phyloP scores from a whole-genome alignment of 2,797 vertebrate genomes.

The Podarcis siculus region DNA sequence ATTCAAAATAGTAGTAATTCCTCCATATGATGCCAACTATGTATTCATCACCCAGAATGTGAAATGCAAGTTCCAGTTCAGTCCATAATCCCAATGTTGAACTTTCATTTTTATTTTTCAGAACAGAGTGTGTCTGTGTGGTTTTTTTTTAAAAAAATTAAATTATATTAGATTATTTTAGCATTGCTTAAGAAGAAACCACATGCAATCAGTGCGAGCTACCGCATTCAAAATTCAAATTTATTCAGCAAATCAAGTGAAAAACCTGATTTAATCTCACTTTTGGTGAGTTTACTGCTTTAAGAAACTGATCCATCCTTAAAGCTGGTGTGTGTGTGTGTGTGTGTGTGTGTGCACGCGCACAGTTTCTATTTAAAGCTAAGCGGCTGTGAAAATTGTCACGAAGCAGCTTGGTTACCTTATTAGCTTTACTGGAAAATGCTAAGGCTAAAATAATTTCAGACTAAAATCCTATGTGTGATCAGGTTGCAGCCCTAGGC shows the following conservation, averaged over 20 bases:
- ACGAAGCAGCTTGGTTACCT: conserved; percentile 8
- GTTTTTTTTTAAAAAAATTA: not conserved
- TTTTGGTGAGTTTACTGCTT: conserved; percentile 1
- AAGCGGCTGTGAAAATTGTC: conserved; percentile 7
- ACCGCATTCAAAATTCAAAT: not conserved
- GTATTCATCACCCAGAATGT: not conserved
- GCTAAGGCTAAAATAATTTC: not conserved
- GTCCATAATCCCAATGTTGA: not conserved
- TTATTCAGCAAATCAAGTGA: conserved; percentile 21
- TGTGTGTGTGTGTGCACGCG: too few species aligned
- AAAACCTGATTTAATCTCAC: conserved; percentile 18
- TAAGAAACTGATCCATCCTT: conserved; percentile 28
- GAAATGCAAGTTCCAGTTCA: not conserved
- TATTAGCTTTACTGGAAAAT: conserved; percentile 7
- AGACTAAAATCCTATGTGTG: not conserved
- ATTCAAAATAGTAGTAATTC: not conserved
- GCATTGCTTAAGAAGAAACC: not conserved
- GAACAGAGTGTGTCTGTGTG: not conserved
- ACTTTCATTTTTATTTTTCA: not conserved
- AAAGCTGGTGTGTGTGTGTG: not conserved
- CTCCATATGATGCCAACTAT: not conserved
- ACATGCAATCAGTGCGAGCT: not conserved
- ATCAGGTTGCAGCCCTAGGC: not conserved
- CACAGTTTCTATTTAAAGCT: conserved; percentile 12
- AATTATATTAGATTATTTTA: not conserved